These are phyloP conservation scores for Drosophila kepulauana DNA, from an alignment of 1,140 invertebrate species.

Conservation along the genomic window DNA sequence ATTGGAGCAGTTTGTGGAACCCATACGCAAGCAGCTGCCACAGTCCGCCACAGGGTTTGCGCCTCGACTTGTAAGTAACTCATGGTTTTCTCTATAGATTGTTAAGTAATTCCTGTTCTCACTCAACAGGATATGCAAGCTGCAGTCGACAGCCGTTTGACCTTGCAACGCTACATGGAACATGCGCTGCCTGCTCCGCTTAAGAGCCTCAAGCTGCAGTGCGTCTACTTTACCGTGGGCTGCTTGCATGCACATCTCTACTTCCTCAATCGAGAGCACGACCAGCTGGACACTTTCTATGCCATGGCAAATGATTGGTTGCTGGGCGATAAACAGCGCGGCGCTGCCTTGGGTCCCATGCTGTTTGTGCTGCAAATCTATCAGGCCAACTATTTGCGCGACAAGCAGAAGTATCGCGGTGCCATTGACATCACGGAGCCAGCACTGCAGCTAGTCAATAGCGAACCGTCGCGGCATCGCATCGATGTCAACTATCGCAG, in stretches of 20 bases:
- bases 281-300: constrained; percentile 70
- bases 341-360: constrained; percentile 35
- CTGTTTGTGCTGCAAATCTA: constrained; percentile 49
- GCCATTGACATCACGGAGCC: constrained; percentile 43
- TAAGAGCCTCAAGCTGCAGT: constrained; percentile 49
- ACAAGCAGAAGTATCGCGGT: constrained; percentile 17
- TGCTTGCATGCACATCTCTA: constrained; percentile 68
- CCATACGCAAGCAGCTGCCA: constrained; percentile 59
- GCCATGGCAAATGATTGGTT: constrained; percentile 51
- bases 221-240: constrained; percentile 60
- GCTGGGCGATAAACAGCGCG: constrained; percentile 5
- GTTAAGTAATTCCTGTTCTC: neutral
- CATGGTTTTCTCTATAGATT: neutral
- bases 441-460: constrained; percentile 25
- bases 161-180: constrained; percentile 49
- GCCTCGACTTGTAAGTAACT: constrained; percentile 21
- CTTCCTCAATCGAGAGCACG: constrained; percentile 59
- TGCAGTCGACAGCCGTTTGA: neutral
- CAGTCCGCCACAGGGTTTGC: constrained; percentile 14
- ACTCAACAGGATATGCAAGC: constrained; percentile 13
- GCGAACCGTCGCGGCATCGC: constrained; percentile 1
- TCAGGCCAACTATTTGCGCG: constrained; percentile 57
- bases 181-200: constrained; percentile 2
- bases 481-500: constrained; percentile 58
- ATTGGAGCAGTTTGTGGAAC: constrained; percentile 57